Conservation (phyloP, 2,888 invertebrate genomes). For the Amphipoea lucens region DNA sequence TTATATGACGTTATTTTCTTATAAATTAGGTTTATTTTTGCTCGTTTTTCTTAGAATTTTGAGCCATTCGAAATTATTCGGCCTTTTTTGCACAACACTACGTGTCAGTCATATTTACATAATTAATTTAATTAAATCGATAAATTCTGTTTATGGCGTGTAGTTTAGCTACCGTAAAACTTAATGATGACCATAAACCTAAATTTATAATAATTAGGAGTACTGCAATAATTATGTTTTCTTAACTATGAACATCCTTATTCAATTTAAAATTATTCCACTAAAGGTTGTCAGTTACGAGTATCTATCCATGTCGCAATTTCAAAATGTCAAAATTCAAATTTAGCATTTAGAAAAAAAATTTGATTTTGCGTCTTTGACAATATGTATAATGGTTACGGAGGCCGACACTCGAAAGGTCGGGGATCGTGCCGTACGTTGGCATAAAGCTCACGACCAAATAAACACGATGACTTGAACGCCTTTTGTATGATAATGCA, state of each 20-base stretch:
- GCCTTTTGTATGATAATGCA: conserved; percentile 67
- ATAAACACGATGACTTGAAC: conserved; percentile 52
- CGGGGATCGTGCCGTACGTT: conserved; percentile 51
- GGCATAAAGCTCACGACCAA: conserved; percentile 56
- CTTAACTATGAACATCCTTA: conserved; percentile 6
- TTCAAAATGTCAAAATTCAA: background rate
- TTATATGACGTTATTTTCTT: conserved; percentile 44
- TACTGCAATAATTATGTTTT: conserved; percentile 11
- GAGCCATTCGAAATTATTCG: conserved; percentile 4
- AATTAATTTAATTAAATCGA: conserved; percentile 22
- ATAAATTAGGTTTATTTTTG: conserved; percentile 18
- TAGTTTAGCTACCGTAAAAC: conserved; percentile 43
- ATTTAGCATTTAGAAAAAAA: conserved; percentile 2
- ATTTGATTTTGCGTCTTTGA: background rate
- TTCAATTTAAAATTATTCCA: background rate
- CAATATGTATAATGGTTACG: conserved; percentile 5
- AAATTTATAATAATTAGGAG: conserved; percentile 34
- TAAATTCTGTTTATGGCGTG: conserved; percentile 17
- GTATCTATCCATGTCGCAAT: background rate
- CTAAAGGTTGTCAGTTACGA: background rate
- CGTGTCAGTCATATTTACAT: background rate
- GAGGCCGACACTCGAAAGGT: too few species aligned
- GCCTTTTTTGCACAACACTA: conserved; percentile 29
- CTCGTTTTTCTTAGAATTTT: conserved; percentile 7
- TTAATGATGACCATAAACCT: conserved; percentile 27